These are phyloP conservation scores for Helicolenus hilgendorfi DNA, from an alignment of 2,797 vertebrate species.

Conservation along the genomic window DNA sequence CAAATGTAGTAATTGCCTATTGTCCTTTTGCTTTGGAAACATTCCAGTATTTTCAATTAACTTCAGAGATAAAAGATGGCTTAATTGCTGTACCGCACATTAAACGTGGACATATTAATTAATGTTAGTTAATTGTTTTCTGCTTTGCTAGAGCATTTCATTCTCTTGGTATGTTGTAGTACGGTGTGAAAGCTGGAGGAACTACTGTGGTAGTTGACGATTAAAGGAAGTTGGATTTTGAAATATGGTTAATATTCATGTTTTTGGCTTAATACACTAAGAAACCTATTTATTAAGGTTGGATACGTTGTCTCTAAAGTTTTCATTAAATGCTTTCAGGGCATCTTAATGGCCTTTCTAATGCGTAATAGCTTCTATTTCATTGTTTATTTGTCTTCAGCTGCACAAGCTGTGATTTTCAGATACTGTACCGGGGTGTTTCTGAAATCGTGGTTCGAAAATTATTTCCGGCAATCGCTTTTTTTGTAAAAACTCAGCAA, in stretches of 20 bases:
- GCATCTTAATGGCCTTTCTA: neutral
- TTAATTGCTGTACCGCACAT: neutral
- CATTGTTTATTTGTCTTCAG: neutral
- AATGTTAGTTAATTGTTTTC: neutral
- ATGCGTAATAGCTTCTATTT: neutral
- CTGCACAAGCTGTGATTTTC: neutral
- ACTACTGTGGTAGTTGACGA: neutral
- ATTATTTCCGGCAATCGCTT: neutral
- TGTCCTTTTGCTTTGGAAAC: constrained; percentile 8
- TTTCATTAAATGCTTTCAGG: constrained; percentile 15
- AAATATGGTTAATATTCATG: neutral
- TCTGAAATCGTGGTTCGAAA: constrained; percentile 12
- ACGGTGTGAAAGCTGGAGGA: neutral
- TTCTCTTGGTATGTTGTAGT: neutral
- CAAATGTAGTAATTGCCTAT: neutral
- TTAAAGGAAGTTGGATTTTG: neutral
- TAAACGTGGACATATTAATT: neutral
- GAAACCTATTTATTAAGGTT: neutral
- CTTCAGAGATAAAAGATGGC: neutral
- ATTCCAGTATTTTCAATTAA: neutral
- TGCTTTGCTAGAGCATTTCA: neutral
- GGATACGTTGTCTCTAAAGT: neutral
- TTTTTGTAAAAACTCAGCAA: constrained; percentile 13
- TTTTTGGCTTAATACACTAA: neutral
- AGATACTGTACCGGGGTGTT: neutral